Percentiles rank a stretch among this genome's conserved stretches.
Conservation (phyloP, 2,113 vertebrate genomes). For the Sigmodon hispidus region DNA sequence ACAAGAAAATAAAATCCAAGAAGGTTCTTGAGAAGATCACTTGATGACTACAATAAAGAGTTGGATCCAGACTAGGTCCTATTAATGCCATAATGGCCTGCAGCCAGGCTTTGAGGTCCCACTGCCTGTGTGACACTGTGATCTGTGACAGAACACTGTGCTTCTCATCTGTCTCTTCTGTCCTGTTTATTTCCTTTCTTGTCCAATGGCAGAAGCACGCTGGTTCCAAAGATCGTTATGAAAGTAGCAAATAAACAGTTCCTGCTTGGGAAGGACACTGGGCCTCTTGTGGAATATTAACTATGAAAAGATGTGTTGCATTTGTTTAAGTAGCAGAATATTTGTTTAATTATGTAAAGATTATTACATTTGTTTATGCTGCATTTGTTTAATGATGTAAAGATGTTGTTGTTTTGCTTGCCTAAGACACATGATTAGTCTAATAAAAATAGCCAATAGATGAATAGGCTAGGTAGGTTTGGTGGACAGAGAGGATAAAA, state of each 20-base stretch:
- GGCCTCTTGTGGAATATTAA: background rate
- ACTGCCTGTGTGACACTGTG: background rate
- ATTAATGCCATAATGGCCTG: background rate
- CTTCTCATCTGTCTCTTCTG: background rate
- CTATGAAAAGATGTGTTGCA: background rate
- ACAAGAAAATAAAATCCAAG: conserved; percentile 42
- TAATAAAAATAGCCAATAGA: background rate
- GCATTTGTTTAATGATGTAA: background rate
- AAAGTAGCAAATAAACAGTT: conserved; percentile 62
- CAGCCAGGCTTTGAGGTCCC: background rate
- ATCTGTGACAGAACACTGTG: background rate
- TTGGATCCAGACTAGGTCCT: background rate
- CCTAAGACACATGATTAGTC: background rate
- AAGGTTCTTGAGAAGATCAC: conserved; percentile 36
- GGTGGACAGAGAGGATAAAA: background rate
- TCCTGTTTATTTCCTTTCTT: background rate
- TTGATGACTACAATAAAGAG: conserved; percentile 5
- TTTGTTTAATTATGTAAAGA: background rate
- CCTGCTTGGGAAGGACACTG: background rate
- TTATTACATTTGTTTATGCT: background rate
- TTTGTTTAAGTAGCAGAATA: background rate
- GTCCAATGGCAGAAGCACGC: background rate
- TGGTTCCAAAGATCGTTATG: conserved; percentile 32
- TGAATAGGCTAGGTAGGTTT: background rate
- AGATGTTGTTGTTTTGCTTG: background rate